phyloP scores from a whole-genome alignment of 1,140 invertebrate species.

The Lepeophtheirus salmonis region DNA sequence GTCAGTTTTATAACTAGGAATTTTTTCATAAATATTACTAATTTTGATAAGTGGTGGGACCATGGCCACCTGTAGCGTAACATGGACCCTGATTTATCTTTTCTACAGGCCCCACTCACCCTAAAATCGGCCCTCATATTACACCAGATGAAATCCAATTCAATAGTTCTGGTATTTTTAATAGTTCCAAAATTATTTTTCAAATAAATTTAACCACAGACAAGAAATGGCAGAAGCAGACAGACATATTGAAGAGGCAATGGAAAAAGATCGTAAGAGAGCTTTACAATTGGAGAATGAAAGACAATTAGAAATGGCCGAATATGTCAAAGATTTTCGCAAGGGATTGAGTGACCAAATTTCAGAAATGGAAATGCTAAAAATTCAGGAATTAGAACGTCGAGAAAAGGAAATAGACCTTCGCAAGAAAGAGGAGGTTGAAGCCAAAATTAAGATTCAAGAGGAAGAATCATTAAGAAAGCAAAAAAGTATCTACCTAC shows the following conservation, averaged over 20 bases:
- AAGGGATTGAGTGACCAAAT: background rate
- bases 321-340: background rate
- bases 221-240: background rate
- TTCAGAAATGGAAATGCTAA: background rate
- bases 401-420: background rate
- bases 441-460: background rate
- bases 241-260: background rate
- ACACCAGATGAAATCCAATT: too few relatives aligned
- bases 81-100: background rate
- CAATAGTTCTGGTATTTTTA: too few relatives aligned
- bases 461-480: background rate
- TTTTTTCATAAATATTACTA: too few relatives aligned
- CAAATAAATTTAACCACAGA: background rate
- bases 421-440: slow-evolving; percentile 1
- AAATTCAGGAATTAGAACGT: background rate
- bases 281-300: background rate
- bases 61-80: too few relatives aligned
- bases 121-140: too few relatives aligned
- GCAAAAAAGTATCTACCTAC: background rate
- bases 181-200: background rate
- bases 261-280: slow-evolving; percentile 1
- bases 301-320: background rate
- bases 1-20: too few relatives aligned
- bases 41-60: too few relatives aligned
- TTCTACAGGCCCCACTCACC: background rate